Conservation (phyloP, 2,113 vertebrate species). For the Stegostoma tigrinum region DNA sequence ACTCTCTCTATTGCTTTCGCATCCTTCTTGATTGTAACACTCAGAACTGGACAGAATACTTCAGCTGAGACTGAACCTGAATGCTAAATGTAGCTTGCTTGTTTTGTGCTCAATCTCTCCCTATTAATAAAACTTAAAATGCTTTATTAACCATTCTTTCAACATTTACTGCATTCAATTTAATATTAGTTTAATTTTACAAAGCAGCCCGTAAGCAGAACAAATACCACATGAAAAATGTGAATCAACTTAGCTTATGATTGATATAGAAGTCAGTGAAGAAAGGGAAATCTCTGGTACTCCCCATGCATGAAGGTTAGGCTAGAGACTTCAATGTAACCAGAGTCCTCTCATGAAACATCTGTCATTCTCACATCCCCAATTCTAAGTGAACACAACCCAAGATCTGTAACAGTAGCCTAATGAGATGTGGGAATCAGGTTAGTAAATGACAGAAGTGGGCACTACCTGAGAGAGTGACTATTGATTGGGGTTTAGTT, state of each 20-base stretch:
- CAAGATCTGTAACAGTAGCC: background rate
- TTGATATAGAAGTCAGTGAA: background rate
- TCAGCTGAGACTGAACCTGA: too few species aligned
- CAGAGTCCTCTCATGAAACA: background rate
- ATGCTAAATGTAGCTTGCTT: too few species aligned
- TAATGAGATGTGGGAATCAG: background rate
- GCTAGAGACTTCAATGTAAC: background rate
- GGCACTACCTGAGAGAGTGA: background rate
- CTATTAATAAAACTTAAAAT: too few species aligned
- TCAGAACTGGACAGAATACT: too few species aligned
- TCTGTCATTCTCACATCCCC: background rate
- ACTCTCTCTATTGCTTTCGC: too few species aligned
- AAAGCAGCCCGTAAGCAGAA: background rate
- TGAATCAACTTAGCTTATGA: background rate
- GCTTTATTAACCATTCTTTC: too few species aligned
- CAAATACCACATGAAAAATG: background rate
- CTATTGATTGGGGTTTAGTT: background rate
- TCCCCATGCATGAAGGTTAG: background rate
- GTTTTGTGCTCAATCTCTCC: too few species aligned
- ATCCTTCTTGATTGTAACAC: too few species aligned
- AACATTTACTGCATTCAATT: background rate
- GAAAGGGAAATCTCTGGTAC: background rate
- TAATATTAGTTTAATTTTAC: background rate
- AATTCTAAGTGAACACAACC: background rate
- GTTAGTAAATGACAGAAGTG: background rate